A percentile compares a stretch with the other conserved stretches of the same genome.
Evolutionary conservation across 2,113 vertebrate genomes (phyloP).

Genomic region (Bubo blakistoni): DNA sequence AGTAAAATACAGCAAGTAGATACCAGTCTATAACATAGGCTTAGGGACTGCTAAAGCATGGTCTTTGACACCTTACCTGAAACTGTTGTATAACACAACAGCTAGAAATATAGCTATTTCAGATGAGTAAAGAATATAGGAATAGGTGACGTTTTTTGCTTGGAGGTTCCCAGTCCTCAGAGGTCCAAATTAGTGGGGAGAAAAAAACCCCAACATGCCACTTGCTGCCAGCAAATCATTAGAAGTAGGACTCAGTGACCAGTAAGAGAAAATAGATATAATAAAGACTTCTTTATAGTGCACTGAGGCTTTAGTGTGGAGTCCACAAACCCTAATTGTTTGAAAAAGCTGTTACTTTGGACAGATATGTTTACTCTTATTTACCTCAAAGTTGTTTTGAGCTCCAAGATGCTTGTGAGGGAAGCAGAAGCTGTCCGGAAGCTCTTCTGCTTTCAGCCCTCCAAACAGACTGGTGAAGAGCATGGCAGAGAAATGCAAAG

Average conservation of each 20-base stretch:
- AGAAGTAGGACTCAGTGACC: neutral
- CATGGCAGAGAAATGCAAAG: neutral
- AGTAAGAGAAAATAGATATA: neutral
- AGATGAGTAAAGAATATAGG: neutral
- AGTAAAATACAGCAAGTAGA: neutral
- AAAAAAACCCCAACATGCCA: neutral
- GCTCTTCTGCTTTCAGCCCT: neutral
- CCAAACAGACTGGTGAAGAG: neutral
- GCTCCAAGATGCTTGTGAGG: neutral
- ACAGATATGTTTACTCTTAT: neutral
- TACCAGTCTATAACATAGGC: neutral
- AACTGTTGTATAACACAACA: neutral
- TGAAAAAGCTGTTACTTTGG: neutral
- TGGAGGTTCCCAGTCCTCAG: neutral
- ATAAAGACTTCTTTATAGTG: neutral
- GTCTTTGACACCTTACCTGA: neutral
- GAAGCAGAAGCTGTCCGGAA: neutral
- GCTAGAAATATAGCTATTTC: neutral
- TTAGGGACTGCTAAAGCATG: neutral
- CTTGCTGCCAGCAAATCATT: neutral
- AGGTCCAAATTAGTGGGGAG: neutral
- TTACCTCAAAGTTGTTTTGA: neutral
- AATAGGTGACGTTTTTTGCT: neutral
- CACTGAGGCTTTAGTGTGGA: neutral
- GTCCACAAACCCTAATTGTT: accelerated